Percentiles rank a stretch among this genome's conserved stretches.
Conservation (phyloP, 2,113 vertebrate genomes). For the Chloroceryle aenea region DNA sequence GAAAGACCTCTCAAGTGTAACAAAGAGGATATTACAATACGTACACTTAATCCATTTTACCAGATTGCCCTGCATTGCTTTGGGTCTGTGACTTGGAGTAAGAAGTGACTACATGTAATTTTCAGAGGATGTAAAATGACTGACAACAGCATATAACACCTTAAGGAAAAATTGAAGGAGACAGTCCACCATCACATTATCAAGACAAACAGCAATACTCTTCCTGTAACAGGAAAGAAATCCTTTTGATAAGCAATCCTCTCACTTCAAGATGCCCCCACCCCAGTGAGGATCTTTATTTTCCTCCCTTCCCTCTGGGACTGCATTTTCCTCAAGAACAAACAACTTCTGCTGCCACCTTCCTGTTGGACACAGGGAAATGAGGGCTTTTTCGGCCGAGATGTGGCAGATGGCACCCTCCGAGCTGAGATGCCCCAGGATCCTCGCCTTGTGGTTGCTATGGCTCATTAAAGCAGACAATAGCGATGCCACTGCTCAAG, state of each 20-base stretch:
- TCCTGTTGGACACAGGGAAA: fast-evolving
- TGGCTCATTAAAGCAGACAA: neutral
- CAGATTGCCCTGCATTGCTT: neutral
- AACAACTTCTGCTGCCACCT: neutral
- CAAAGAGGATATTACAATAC: slow-evolving; percentile 26
- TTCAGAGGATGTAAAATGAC: neutral
- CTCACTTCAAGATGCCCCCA: neutral
- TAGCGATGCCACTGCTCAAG: neutral
- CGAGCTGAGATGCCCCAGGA: neutral
- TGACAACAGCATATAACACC: neutral
- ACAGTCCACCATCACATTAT: neutral
- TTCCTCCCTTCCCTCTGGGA: neutral
- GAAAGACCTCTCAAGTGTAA: slow-evolving; percentile 34
- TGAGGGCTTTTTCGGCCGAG: neutral
- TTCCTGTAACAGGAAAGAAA: neutral
- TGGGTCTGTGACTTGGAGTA: neutral
- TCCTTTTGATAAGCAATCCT: neutral
- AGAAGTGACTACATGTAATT: neutral
- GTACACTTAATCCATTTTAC: slow-evolving; percentile 15
- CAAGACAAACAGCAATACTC: neutral
- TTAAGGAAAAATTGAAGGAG: neutral
- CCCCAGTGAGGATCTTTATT: neutral
- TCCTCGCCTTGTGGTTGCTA: neutral
- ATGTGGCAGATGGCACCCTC: neutral
- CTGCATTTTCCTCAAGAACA: neutral